A percentile compares a stretch with the other conserved stretches of the same genome.
Conservation (phyloP, 2,888 invertebrate genomes). For the Cybosia mesomella region DNA sequence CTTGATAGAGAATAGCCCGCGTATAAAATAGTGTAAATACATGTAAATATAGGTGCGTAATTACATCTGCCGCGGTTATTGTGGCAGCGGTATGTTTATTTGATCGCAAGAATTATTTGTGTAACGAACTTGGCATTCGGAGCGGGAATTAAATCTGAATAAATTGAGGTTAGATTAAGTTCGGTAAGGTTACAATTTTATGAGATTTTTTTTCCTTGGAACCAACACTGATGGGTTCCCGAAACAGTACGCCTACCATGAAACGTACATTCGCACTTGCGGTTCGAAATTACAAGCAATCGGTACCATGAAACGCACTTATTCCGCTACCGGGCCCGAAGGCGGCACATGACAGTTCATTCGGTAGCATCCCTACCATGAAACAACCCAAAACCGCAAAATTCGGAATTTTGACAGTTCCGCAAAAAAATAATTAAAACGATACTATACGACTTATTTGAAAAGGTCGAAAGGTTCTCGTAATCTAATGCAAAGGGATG, state of each 20-base stretch:
- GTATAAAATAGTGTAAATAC: slow-evolving; percentile 59
- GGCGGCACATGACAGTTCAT: too few species aligned
- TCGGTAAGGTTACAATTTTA: slow-evolving; percentile 17
- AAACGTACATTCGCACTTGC: too few species aligned
- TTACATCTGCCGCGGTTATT: slow-evolving; percentile 47
- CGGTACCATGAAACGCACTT: too few species aligned
- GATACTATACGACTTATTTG: too few species aligned
- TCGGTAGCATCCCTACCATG: too few species aligned
- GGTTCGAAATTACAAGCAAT: too few species aligned
- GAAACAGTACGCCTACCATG: not conserved
- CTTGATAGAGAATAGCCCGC: slow-evolving; percentile 51
- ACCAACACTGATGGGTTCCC: not conserved
- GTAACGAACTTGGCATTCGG: slow-evolving; percentile 59
- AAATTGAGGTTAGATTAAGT: slow-evolving; percentile 35
- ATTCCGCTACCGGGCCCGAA: too few species aligned
- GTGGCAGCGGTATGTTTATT: slow-evolving; percentile 40
- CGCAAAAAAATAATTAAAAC: too few species aligned
- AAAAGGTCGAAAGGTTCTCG: too few species aligned
- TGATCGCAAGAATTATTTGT: slow-evolving; percentile 54
- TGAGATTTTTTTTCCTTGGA: not conserved
- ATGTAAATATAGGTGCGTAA: slow-evolving; percentile 67
- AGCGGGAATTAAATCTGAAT: slow-evolving; percentile 29
- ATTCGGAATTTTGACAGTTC: too few species aligned
- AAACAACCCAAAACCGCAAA: too few species aligned
- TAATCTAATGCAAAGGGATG: too few species aligned